phyloP scores from a whole-genome alignment of 2,797 vertebrate genomes.

The Neomorphus geoffroyi region DNA sequence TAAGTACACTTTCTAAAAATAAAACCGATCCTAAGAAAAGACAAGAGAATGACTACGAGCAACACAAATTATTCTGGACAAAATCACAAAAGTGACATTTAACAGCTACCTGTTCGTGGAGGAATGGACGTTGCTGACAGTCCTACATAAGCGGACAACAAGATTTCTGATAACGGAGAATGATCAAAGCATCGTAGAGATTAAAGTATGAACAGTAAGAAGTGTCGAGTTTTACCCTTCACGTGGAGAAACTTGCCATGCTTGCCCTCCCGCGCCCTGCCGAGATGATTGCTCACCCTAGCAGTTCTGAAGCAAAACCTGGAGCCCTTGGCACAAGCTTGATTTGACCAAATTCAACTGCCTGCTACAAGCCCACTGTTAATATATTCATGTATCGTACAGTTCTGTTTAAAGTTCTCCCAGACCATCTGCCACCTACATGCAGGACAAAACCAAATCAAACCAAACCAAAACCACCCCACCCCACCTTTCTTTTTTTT shows the following conservation, averaged over 20 bases:
- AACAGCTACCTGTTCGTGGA: neutral
- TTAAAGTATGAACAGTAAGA: neutral
- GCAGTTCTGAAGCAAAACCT: neutral
- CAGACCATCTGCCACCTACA: neutral
- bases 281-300: neutral
- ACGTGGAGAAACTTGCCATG: neutral
- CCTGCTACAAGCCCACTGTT: neutral
- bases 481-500: neutral
- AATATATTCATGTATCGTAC: neutral
- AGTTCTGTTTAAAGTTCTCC: neutral
- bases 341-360: neutral
- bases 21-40: neutral
- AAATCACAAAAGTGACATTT: neutral
- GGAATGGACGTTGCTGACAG: neutral
- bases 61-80: neutral
- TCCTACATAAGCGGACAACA: neutral
- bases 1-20: neutral
- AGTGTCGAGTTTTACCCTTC: neutral
- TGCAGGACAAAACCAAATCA: neutral
- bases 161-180: neutral
- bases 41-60: neutral
- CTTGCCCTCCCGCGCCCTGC: neutral
- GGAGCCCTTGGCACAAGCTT: neutral
- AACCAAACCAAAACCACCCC: neutral
- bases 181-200: neutral